A percentile compares a stretch with the other conserved stretches of the same genome.
These are phyloP conservation scores for Crotophaga sulcirostris DNA, from an alignment of 2,113 vertebrate species.

Conservation along the genomic window DNA sequence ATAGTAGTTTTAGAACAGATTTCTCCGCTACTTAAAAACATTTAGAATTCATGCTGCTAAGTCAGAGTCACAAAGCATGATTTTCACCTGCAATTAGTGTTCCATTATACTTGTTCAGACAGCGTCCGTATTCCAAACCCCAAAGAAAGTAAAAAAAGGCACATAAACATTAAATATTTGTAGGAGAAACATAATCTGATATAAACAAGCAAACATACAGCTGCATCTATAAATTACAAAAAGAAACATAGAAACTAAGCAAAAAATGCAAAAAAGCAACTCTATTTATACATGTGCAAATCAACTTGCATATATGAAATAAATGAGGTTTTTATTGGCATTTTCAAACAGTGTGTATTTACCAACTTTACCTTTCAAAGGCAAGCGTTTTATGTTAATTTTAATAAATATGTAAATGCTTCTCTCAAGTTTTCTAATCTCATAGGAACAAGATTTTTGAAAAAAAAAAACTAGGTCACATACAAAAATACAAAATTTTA, in stretches of 20 bases:
- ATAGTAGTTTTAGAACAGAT: background rate
- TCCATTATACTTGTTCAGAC: slow-evolving; percentile 56
- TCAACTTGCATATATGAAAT: slow-evolving; percentile 77
- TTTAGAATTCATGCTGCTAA: background rate
- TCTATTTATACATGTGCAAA: slow-evolving; percentile 83
- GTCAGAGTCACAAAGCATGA: background rate
- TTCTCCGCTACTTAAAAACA: background rate
- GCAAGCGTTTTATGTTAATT: slow-evolving; percentile 60
- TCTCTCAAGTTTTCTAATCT: slow-evolving; percentile 68
- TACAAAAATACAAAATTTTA: slow-evolving; percentile 64
- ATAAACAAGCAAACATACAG: slow-evolving; percentile 50
- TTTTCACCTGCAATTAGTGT: slow-evolving; percentile 29
- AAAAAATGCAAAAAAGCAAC: slow-evolving; percentile 64
- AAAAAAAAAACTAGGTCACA: slow-evolving; percentile 53
- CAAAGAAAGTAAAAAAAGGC: slow-evolving; percentile 74
- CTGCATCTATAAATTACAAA: slow-evolving; percentile 63
- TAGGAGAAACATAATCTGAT: slow-evolving; percentile 41
- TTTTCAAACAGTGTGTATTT: slow-evolving; percentile 73
- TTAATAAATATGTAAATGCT: slow-evolving; percentile 75
- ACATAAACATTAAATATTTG: slow-evolving; percentile 72
- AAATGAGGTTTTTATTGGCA: slow-evolving; percentile 81
- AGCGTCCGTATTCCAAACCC: slow-evolving; percentile 36
- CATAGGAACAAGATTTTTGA: slow-evolving; percentile 41
- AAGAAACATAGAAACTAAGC: slow-evolving; percentile 43
- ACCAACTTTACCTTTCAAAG: slow-evolving; percentile 69